A percentile compares a stretch with the other conserved stretches of the same genome.
Conservation (phyloP, 2,113 vertebrate genomes). For the Otus sunia region DNA sequence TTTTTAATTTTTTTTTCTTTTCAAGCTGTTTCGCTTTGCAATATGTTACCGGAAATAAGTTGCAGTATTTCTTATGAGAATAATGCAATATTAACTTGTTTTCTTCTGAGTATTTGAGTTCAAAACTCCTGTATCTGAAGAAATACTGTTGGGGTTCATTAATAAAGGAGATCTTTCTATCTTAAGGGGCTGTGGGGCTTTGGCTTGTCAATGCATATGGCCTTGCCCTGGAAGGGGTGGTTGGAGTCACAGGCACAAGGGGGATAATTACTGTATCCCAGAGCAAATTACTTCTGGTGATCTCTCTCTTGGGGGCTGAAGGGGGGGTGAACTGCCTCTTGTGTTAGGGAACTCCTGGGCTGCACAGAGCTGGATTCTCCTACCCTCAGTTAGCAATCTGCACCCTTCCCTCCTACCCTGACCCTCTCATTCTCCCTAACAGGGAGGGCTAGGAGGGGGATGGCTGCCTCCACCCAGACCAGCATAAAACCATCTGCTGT, state of each 20-base stretch:
- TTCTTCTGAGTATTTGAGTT: slow-evolving; percentile 81
- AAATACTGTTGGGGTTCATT: slow-evolving; percentile 81
- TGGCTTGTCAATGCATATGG: neutral
- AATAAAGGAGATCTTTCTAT: slow-evolving; percentile 86
- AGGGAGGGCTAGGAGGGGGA: neutral
- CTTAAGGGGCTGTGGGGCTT: slow-evolving; percentile 57
- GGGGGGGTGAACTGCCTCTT: neutral
- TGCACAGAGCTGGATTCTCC: neutral
- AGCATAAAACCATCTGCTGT: neutral
- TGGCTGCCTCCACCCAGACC: neutral
- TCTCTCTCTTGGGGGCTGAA: neutral
- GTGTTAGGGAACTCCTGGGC: neutral
- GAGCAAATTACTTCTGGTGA: neutral
- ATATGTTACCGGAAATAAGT: slow-evolving; percentile 79
- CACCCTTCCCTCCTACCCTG: neutral
- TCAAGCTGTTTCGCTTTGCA: slow-evolving; percentile 83
- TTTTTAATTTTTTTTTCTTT: slow-evolving; percentile 65
- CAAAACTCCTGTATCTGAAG: slow-evolving; percentile 81
- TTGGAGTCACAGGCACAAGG: neutral
- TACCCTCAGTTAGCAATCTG: neutral
- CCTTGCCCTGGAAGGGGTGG: neutral
- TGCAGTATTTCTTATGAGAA: slow-evolving; percentile 75
- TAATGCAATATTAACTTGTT: slow-evolving; percentile 81
- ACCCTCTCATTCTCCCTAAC: neutral
- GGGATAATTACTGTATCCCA: neutral